Evolutionary conservation across 2,888 invertebrate genomes (phyloP).

Genomic region (Cremastinae sp.): DNA sequence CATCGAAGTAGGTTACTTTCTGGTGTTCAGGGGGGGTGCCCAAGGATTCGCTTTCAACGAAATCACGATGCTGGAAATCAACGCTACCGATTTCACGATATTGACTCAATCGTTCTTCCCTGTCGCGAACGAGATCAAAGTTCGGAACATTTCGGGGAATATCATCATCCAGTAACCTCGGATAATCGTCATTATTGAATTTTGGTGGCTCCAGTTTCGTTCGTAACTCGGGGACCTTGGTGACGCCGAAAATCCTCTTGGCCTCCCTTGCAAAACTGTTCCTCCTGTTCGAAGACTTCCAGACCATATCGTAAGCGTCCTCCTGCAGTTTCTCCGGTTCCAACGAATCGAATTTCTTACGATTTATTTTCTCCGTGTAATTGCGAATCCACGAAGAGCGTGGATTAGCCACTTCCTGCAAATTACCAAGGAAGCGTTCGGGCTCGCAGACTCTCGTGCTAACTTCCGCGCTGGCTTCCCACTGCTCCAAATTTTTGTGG

Average conservation of each 20-base stretch:
- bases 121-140: conserved; percentile 53
- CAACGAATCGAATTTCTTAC: background rate
- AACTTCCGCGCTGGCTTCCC: conserved; percentile 30
- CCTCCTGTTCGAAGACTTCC: background rate
- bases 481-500: conserved; percentile 46
- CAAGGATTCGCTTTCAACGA: conserved; percentile 24
- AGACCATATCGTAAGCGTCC: conserved; percentile 34
- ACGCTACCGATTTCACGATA: conserved; percentile 65
- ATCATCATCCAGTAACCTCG: conserved; percentile 8
- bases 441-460: conserved; percentile 37
- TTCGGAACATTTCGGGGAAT: background rate
- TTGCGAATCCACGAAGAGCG: conserved; percentile 26
- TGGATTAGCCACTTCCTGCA: conserved; percentile 19
- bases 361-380: conserved; percentile 27
- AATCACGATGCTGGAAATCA: conserved; percentile 4
- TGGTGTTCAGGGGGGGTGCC: conserved; percentile 28
- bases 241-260: background rate
- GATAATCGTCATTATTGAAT: conserved; percentile 52
- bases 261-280: conserved; percentile 6
- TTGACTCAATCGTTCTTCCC: conserved; percentile 58
- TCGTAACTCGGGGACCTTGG: conserved; percentile 19
- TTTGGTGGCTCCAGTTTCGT: conserved; percentile 27
- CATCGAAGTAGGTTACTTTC: conserved; percentile 17
- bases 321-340: conserved; percentile 4
- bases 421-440: conserved; percentile 25